phyloP scores from a whole-genome alignment of 92 coral and sea anemone species.

The Parazoanthus swiftii region DNA sequence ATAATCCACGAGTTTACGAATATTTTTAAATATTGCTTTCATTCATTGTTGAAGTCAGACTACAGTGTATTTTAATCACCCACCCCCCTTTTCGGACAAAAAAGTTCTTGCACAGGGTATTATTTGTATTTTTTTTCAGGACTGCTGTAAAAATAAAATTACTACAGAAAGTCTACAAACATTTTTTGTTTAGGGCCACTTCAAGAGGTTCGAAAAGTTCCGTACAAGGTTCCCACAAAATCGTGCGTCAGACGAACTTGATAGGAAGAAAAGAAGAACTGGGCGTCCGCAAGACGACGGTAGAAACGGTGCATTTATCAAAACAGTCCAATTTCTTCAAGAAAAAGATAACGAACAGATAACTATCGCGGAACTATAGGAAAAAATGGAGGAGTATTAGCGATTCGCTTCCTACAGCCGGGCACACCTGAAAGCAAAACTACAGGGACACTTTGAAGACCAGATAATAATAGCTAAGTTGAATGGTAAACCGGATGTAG shows the following conservation, averaged over 20 bases:
- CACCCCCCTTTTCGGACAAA: too few species aligned
- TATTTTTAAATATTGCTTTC: too few species aligned
- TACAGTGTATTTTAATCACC: too few species aligned
- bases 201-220: too few species aligned
- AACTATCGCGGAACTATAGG: conserved; percentile 8
- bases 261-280: conserved; percentile 46
- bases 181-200: too few species aligned
- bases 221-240: conserved; percentile 3
- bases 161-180: too few species aligned
- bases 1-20: too few species aligned
- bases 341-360: conserved; percentile 59
- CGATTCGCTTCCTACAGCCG: conserved; percentile 40
- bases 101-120: too few species aligned
- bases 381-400: conserved; percentile 50
- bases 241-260: not conserved
- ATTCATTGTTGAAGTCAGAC: too few species aligned
- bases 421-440: conserved; percentile 42
- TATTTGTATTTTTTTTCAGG: too few species aligned
- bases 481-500: conserved; percentile 53
- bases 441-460: conserved; percentile 4
- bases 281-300: conserved; percentile 54
- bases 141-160: too few species aligned
- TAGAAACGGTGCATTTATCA: conserved; percentile 43
- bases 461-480: conserved; percentile 46
- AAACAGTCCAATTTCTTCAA: conserved; percentile 26